phyloP scores from a whole-genome alignment of 92 coral and sea anemone genomes.

The Heteractis magnifica region DNA sequence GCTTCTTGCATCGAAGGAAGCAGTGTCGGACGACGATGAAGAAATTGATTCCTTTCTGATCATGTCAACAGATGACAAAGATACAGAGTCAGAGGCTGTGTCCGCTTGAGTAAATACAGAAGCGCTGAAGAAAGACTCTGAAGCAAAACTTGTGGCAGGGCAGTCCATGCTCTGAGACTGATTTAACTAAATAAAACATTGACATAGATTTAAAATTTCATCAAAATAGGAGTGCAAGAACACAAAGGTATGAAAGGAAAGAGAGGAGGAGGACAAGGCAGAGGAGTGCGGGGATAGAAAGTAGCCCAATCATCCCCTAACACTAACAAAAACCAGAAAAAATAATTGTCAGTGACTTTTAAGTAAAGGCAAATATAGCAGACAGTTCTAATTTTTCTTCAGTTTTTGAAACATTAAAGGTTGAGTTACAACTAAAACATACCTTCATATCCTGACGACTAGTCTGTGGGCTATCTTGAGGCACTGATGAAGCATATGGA shows the following conservation, averaged over 20 bases:
- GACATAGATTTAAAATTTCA: background rate
- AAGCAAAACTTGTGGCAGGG: conserved; percentile 10
- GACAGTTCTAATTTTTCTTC: background rate
- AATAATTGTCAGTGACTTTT: too few relatives aligned
- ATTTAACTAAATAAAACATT: background rate
- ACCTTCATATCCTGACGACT: background rate
- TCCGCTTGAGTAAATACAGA: conserved; percentile 59
- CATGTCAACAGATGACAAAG: conserved; percentile 60
- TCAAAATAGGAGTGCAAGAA: background rate
- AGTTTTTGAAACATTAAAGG: background rate
- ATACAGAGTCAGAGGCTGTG: conserved; percentile 55
- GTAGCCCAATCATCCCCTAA: background rate
- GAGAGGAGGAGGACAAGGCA: background rate
- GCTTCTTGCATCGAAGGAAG: conserved; percentile 40
- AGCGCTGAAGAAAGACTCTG: conserved; percentile 66
- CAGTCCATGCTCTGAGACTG: conserved; percentile 10
- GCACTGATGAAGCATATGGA: conserved; percentile 20
- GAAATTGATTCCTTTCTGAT: conserved; percentile 73
- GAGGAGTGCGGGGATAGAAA: background rate
- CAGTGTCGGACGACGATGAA: conserved; percentile 61
- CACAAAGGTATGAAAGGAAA: background rate
- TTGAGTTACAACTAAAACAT: background rate
- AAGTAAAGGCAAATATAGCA: background rate
- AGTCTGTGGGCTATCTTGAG: background rate
- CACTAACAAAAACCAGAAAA: too few relatives aligned